Evolutionary conservation across 2,888 invertebrate genomes (phyloP), one percentile per base, ranked within the genome.

Genomic region (Schrankia costaestrigalis): DNA sequence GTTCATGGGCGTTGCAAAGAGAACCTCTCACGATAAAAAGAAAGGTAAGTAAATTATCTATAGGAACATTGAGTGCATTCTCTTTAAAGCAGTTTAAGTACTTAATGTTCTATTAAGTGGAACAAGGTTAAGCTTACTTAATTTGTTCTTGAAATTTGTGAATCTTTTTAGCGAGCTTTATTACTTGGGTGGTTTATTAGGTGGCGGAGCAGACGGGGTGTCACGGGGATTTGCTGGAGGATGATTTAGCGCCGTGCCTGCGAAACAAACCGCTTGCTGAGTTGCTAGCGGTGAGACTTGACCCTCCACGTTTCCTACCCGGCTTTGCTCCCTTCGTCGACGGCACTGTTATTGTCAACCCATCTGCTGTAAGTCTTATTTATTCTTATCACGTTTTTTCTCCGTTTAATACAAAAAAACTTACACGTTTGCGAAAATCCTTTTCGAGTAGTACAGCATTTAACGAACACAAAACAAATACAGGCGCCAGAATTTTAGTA

Each of bases 291-390:
- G 93, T 95, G 24, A 90, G 91, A 57, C 89, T 95, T 33, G 94
- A 95, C 63, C 92, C 94, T 17, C 97, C 97, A 4, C 85, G 91
- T 60, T 96, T 95, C 77, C 90, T 97, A 32, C 93, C 95, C 18
- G 95, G 95, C 11, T 97, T 97, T 72, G 97, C 97, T n/a, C 97
- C 97, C 2, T 97, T 97, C 73, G 93, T 97, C 55, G 97, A 97
- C 78, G 97, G 97, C 54, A 95, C 95, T 13, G 94, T 95, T 46
- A 90, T 95, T 52, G 90, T 92, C 31, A 91, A 91, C 65, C 91
- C 93, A 34, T 83, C 82, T 65, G 89, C 81, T 73, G 91, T 91
- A 80, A 81, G 86, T 66, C n/a, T 9, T 18, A 2, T 18, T 31
- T 11, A 26, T n/a, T 21, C 10, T 2, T 10, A 3, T 21, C 9